Percentiles rank a stretch among this genome's conserved stretches.
Conservation (phyloP, 2,797 vertebrate genomes). For the Gymnopithys bicolor region DNA sequence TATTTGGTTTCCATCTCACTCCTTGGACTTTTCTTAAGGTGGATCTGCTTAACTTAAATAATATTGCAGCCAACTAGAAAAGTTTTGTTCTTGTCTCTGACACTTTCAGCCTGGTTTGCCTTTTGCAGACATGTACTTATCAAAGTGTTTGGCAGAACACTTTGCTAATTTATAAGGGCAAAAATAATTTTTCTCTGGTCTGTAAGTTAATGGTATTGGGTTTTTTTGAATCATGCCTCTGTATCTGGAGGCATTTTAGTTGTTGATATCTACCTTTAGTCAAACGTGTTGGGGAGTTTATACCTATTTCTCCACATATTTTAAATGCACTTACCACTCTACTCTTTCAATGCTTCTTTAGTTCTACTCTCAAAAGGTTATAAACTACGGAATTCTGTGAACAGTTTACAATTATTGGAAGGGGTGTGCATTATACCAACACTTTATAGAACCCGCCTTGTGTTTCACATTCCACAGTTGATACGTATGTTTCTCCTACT, state of each 20-base stretch:
- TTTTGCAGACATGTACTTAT: background rate
- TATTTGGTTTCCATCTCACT: conserved; percentile 87
- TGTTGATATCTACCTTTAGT: background rate
- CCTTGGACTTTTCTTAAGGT: conserved; percentile 83
- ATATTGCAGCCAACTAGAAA: conserved; percentile 39
- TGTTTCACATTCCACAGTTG: background rate
- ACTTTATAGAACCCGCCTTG: background rate
- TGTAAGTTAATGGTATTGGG: background rate
- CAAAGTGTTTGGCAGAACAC: background rate
- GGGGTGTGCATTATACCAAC: background rate
- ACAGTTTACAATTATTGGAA: background rate
- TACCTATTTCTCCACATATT: background rate
- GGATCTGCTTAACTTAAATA: conserved; percentile 72
- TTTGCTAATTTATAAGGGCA: background rate
- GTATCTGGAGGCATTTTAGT: background rate
- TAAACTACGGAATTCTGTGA: background rate
- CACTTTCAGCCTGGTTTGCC: background rate
- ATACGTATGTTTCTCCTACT: background rate
- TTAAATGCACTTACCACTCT: background rate
- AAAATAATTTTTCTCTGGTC: background rate
- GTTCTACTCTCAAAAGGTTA: background rate
- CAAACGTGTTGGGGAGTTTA: background rate
- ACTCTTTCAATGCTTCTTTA: background rate
- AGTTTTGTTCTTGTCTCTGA: conserved; percentile 36
- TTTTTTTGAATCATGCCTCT: background rate